Conservation (phyloP, 2,797 vertebrate genomes). For the Setipinna tenuifilis region DNA sequence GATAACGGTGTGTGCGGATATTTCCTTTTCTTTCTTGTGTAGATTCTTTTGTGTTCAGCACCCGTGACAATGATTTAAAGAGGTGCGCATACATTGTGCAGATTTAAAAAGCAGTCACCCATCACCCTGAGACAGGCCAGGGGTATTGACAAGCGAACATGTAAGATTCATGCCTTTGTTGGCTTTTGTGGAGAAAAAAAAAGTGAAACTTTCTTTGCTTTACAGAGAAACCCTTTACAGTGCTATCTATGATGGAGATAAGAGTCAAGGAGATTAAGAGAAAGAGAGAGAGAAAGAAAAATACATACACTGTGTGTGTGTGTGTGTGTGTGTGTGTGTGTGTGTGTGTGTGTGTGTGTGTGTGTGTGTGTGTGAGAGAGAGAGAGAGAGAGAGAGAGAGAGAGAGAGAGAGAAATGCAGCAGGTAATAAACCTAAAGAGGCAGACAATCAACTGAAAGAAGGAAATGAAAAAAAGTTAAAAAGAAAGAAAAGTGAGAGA, state of each 20-base stretch:
- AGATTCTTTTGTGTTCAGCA: too few species aligned
- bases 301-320: too few species aligned
- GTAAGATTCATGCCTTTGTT: conserved; percentile 46
- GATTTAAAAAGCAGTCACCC: conserved; percentile 43
- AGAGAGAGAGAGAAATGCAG: neutral
- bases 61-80: too few species aligned
- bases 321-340: neutral
- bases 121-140: conserved; percentile 39
- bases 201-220: conserved; percentile 23
- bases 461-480: too few species aligned
- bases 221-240: conserved; percentile 29
- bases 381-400: neutral
- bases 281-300: neutral
- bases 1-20: too few species aligned
- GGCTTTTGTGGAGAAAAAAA: neutral
- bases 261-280: neutral
- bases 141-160: conserved; percentile 47
- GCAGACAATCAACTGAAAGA: too few species aligned
- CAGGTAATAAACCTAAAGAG: too few species aligned
- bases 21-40: too few species aligned
- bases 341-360: too few species aligned
- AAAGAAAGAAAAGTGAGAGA: neutral
- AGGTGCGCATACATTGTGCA: conserved; percentile 2
- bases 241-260: conserved; percentile 25
- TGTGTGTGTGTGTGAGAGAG: neutral